phyloP scores from a whole-genome alignment of 2,113 vertebrate genomes.

The Arothron firmamentum region DNA sequence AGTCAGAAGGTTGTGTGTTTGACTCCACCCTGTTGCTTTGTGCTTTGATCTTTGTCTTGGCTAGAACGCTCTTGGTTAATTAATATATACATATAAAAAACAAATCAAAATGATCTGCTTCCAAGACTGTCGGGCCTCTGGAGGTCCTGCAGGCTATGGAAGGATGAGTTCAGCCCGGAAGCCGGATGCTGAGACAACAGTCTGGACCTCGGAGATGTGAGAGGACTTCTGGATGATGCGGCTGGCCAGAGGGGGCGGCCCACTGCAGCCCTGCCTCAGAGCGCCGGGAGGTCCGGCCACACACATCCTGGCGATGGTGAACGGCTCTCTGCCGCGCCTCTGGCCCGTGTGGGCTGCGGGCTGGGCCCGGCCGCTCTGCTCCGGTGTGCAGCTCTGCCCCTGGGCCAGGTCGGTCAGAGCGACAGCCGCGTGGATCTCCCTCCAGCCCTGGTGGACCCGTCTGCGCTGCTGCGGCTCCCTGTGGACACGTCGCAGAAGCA shows the following conservation, averaged over 20 bases:
- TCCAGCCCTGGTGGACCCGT: constrained; percentile 87
- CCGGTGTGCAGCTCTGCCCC: constrained; percentile 75
- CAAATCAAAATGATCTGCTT: constrained; percentile 25
- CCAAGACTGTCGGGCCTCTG: constrained; percentile 35
- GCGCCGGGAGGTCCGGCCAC: constrained; percentile 3
- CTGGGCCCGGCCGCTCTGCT: background rate
- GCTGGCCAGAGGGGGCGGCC: constrained; percentile 70
- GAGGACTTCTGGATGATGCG: constrained; percentile 99
- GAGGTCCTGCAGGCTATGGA: constrained; percentile 22
- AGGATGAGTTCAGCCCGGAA: constrained; percentile 11
- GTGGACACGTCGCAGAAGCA: constrained; percentile 37
- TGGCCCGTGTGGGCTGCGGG: constrained; percentile 11
- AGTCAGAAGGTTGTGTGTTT: too few relatives aligned
- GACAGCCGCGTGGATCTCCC: constrained; percentile 95
- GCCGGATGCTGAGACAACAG: constrained; percentile 69
- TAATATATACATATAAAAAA: constrained; percentile 34
- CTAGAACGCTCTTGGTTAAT: constrained; percentile 28
- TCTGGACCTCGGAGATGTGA: constrained; percentile 98
- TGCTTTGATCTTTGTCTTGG: too few relatives aligned
- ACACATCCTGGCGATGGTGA: constrained; percentile 25
- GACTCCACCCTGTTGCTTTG: too few relatives aligned
- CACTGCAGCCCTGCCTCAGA: constrained; percentile 36
- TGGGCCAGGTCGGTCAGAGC: constrained; percentile 94
- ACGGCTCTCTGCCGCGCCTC: constrained; percentile 40
- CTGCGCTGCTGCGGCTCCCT: constrained; percentile 74